Percentiles rank a stretch among this genome's conserved stretches.
These are phyloP conservation scores for Habrosyne pyritoides DNA, from an alignment of 2,888 invertebrate genomes.

Conservation along the genomic window DNA sequence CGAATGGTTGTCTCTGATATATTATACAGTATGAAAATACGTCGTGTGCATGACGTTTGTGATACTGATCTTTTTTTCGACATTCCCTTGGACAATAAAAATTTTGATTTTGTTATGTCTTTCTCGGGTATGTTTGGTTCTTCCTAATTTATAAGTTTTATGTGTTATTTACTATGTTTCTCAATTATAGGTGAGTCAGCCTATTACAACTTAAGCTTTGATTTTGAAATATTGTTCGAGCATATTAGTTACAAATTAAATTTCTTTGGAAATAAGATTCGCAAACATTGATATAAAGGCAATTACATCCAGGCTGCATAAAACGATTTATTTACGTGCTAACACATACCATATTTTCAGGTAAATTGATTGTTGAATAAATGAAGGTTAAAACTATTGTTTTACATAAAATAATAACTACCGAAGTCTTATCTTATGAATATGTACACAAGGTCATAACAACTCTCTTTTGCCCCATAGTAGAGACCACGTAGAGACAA, in stretches of 20 bases:
- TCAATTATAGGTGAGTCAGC: neutral
- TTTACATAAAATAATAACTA: neutral
- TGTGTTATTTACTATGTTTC: slow-evolving; percentile 8
- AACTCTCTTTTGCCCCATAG: slow-evolving; percentile 1
- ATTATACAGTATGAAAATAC: slow-evolving; percentile 1
- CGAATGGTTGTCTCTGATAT: neutral
- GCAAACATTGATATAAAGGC: no score
- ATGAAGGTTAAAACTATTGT: neutral
- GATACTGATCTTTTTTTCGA: slow-evolving; percentile 31
- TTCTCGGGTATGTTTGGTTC: slow-evolving; percentile 44
- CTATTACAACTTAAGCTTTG: neutral
- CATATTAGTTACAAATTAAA: neutral
- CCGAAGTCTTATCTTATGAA: neutral
- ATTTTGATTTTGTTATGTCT: slow-evolving; percentile 51
- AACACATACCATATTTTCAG: neutral
- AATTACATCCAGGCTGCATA: neutral
- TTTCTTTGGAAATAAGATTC: neutral
- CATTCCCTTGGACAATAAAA: slow-evolving; percentile 64
- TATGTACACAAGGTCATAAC: neutral
- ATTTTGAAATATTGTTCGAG: neutral
- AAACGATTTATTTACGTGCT: neutral
- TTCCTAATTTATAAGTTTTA: neutral
- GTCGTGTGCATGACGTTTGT: slow-evolving; percentile 20
- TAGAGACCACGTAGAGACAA: slow-evolving; percentile 17
- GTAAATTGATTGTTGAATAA: neutral